Base-by-base conservation (phyloP, 2,888 invertebrate species). In the Platyscelio sp. region DNA sequence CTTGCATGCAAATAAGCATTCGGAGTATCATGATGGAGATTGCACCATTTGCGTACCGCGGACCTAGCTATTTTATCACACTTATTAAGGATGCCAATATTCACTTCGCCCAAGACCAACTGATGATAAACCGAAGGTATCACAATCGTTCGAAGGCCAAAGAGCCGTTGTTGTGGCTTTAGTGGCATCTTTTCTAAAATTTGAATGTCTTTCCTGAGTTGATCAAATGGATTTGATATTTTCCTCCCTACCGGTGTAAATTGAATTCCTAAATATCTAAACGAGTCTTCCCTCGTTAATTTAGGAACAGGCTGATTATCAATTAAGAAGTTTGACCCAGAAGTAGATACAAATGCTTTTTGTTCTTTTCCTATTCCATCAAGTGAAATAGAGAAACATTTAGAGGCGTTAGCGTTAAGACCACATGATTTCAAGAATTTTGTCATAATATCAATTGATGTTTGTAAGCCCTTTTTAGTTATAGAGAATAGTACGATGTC, bases 81-180 rank as follows among this genome's bases (percentile, higher is more conserved):
- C 68, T 90, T 88, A 0, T 90, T 86, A 0, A 94, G 85, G 0
- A 84, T 15, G 0, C 81, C 86, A 0, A 74, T 83, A 9, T 75
- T 89, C 13, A 83, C 87, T 7, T 87, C 87, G 1, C 92, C 94
- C 2, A 94, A 81, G 63, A 90, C 91, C 9, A 94, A 40, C 58
- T 7, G 87, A 18, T 75, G 81, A n/a, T 81, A 83, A 3, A 78
- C 1, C 20, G 72, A 29, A 4, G 87, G 87, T 6, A 87, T 2
- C 0, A 88, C 33, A 27, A 70, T 38, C 0, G 58, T 33, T 6
- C 87, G 7, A 2, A 88, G 20, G 1, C 82, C 87, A 43, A 67
- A 88, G 0, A 88, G n/a, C 20, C 88, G 20, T 46, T 88, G 88
- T 27, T 88, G 85, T 0, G 88, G 88, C 20, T 87, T 88, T 0